These are phyloP conservation scores for Anas platyrhynchos DNA, from an alignment of 2,113 vertebrate genomes.

Conservation along the genomic window DNA sequence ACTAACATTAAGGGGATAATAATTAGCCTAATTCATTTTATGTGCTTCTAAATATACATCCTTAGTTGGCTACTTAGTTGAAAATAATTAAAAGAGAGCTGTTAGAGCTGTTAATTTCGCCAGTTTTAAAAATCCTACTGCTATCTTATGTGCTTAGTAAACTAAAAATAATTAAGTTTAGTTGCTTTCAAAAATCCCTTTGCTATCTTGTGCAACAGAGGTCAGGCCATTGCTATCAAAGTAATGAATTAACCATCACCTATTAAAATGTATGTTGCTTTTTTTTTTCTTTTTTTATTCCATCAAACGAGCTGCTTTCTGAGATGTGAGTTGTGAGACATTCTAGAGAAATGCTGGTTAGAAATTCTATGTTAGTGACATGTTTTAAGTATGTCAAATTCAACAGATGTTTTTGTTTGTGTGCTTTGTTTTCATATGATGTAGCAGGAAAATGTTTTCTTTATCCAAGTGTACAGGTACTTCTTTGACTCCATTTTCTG, in stretches of 20 bases:
- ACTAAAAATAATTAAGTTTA: slow-evolving; percentile 2
- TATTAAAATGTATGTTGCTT: background rate
- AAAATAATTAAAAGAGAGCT: background rate
- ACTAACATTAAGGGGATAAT: background rate
- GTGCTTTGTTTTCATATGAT: background rate
- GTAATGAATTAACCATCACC: background rate
- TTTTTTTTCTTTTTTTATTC: background rate
- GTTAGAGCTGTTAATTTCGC: background rate
- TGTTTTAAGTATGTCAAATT: background rate
- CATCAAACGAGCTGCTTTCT: background rate
- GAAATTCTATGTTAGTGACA: background rate
- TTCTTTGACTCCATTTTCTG: background rate
- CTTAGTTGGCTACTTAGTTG: background rate
- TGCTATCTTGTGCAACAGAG: background rate
- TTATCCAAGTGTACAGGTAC: background rate
- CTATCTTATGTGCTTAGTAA: background rate
- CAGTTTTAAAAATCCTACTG: background rate
- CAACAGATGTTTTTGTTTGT: accelerated
- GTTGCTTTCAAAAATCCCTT: slow-evolving; percentile 4
- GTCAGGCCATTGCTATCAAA: background rate
- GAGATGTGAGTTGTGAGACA: background rate
- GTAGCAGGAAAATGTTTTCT: background rate
- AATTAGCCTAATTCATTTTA: background rate
- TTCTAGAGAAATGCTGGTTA: background rate
- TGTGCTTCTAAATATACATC: background rate